A percentile compares a stretch with the other conserved stretches of the same genome.
phyloP scores from a whole-genome alignment of 2,797 vertebrate species.

The Neosilurus mollespiculum region DNA sequence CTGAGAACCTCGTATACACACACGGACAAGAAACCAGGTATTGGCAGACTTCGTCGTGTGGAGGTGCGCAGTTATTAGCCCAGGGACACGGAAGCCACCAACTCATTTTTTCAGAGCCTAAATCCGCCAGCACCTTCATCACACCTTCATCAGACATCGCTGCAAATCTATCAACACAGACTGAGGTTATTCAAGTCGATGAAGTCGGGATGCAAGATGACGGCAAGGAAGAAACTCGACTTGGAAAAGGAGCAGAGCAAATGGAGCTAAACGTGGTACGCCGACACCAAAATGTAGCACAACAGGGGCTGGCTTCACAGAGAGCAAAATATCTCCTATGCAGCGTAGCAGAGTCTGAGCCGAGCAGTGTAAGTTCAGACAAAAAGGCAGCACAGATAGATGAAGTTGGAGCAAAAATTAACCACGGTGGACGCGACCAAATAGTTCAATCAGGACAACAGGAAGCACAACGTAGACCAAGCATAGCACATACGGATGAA shows the following conservation, averaged over 20 bases:
- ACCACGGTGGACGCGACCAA: neutral
- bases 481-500: conserved; percentile 29
- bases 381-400: conserved; percentile 31
- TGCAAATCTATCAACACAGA: conserved; percentile 15
- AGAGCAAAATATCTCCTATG: neutral
- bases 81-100: conserved; percentile 3
- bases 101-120: neutral
- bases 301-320: neutral
- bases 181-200: neutral
- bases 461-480: conserved; percentile 42
- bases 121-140: conserved; percentile 9
- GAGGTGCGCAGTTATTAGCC: conserved; percentile 6
- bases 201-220: conserved; percentile 24
- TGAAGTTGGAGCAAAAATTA: conserved; percentile 4
- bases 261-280: conserved; percentile 28
- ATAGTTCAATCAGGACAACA: neutral
- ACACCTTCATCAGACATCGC: conserved; percentile 5
- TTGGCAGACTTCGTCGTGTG: conserved; percentile 5
- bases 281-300: neutral
- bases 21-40: conserved; percentile 11
- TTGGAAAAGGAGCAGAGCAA: conserved; percentile 5
- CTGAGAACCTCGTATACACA: conserved; percentile 43
- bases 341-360: neutral
- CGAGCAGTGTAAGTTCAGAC: neutral
- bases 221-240: conserved; percentile 12